These are phyloP conservation scores for Agrenia bidenticulata DNA, from an alignment of 2,888 invertebrate species.

Conservation along the genomic window DNA sequence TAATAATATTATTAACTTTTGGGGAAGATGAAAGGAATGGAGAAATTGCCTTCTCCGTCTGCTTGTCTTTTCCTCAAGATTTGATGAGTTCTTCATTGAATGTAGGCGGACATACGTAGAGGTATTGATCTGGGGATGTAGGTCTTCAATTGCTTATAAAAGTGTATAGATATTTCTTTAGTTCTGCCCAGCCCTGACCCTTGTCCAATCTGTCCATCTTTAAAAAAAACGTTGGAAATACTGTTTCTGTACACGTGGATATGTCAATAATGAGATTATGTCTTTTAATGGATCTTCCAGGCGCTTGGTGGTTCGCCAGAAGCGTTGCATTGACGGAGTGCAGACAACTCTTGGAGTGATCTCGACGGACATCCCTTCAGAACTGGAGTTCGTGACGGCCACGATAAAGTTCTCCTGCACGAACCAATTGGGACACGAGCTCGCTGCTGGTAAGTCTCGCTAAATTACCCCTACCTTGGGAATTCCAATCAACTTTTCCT, in stretches of 20 bases:
- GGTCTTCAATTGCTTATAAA: too few species aligned
- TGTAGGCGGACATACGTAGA: too few species aligned
- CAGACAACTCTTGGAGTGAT: conserved; percentile 36
- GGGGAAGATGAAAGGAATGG: too few species aligned
- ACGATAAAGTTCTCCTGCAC: conserved; percentile 28
- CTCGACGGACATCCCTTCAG: conserved; percentile 24
- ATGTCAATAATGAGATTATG: background rate
- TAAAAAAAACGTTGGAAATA: too few species aligned
- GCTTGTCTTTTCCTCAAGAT: background rate
- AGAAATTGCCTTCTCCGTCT: background rate
- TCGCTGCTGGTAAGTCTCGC: conserved; percentile 15
- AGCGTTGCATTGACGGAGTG: conserved; percentile 28
- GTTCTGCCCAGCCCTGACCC: too few species aligned
- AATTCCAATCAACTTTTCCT: too few species aligned
- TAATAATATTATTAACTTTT: too few species aligned
- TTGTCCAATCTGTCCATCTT: too few species aligned
- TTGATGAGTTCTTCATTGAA: too few species aligned
- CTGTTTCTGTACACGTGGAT: too few species aligned
- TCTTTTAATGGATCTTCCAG: background rate
- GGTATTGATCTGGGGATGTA: too few species aligned
- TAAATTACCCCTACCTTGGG: background rate
- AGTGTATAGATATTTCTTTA: too few species aligned
- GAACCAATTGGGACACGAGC: conserved; percentile 26
- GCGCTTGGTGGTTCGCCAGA: conserved; percentile 27
- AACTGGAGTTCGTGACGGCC: conserved; percentile 25